Conservation (phyloP, 2,113 vertebrate genomes). For the Chroicocephalus ridibundus region DNA sequence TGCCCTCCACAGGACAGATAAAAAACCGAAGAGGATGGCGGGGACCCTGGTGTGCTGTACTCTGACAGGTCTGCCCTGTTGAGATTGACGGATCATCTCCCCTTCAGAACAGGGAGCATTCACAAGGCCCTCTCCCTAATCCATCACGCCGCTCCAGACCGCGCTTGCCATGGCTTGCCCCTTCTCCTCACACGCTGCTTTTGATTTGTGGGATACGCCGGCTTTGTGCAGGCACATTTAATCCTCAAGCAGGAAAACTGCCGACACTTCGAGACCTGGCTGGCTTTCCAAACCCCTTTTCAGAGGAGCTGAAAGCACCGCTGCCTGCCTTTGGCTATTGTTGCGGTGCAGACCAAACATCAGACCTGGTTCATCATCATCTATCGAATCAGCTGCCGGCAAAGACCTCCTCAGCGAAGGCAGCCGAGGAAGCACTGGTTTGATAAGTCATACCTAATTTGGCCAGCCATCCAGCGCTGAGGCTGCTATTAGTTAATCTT, state of each 20-base stretch:
- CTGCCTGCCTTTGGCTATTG: neutral
- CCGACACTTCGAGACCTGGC: neutral
- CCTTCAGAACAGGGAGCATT: neutral
- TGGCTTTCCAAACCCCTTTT: neutral
- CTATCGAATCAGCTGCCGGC: neutral
- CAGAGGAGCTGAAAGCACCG: neutral
- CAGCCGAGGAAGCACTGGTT: neutral
- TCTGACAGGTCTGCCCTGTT: constrained; percentile 10
- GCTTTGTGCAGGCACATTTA: neutral
- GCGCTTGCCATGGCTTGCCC: neutral
- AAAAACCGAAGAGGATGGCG: neutral
- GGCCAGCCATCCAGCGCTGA: neutral
- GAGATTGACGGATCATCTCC: constrained; percentile 29
- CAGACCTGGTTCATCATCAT: neutral
- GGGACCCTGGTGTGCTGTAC: neutral
- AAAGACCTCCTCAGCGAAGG: neutral
- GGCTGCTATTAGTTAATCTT: constrained; percentile 52
- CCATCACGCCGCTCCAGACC: neutral
- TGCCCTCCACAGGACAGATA: constrained; percentile 21
- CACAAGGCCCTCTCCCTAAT: constrained; percentile 32
- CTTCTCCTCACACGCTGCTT: neutral
- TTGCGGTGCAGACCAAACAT: neutral
- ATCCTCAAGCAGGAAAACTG: neutral
- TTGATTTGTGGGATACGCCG: constrained; percentile 2
- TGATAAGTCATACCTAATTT: constrained; percentile 46